Base-by-base conservation (phyloP, 2,888 invertebrate species). In the Orgyia antiqua region DNA sequence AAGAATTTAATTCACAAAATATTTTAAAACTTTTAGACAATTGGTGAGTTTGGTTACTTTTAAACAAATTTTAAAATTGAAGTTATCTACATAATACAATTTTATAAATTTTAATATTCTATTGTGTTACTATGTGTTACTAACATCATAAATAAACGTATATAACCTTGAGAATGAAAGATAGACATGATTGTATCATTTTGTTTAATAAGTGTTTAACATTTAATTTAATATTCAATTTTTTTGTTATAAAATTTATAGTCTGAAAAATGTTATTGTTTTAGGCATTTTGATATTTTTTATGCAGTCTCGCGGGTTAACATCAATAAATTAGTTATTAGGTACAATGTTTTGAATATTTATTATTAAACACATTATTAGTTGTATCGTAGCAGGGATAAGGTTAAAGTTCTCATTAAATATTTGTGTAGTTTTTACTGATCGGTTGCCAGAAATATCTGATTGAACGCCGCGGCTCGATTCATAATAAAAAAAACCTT, bases 381-480 rank as follows among this genome's bases (percentile, higher is more conserved):
- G 35, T 36, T 31, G 31, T 36, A 35, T 39, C 31, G 33, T 31
- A 43, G 34, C 39, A 44, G 33, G 34, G 29, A n/a, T 42, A 50
- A 58, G 66, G 66, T 71, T 66, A 68, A 67, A 65, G 58, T 62
- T 69, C 68, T 56, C 68, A 68, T 72, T 64, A 64, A 56, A 53
- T 54, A 45, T 49, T 44, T 44, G 57, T 58, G 39, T 51, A 56
- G 43, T 60, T 70, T 70, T 71, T 68, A 58, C 55, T 45, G 58
- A 65, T 68, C 61, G 54, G 56, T 54, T 53, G 60, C 56, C 56
- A 51, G 58, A 45, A 65, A 60, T 61, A 66, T 66, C 60, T 52
- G 65, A 67, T 67, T 60, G 56, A 58, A 62, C 27, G 44, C 40
- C 35, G 48, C 40, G 42, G 48, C 47, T 41, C 36, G 39, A 51